A percentile compares a stretch with the other conserved stretches of the same genome.
phyloP scores from a whole-genome alignment of 2,888 invertebrate species.

The Osedax frankpressi region DNA sequence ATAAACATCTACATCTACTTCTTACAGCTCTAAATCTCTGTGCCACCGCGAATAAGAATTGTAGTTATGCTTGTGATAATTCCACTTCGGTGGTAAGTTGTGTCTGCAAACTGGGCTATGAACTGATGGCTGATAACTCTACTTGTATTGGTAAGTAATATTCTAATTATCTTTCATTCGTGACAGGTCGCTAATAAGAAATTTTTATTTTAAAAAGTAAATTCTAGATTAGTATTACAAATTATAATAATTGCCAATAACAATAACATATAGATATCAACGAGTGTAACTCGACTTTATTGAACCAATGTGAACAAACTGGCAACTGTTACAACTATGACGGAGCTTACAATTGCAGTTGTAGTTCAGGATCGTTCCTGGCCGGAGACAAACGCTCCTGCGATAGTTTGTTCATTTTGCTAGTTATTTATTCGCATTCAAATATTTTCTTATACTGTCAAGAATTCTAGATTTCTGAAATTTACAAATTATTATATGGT shows the following conservation, averaged over 20 bases:
- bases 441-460: too few relatives aligned
- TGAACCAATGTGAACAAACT: slow-evolving; percentile 3
- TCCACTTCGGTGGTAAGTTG: slow-evolving; percentile 16
- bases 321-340: slow-evolving; percentile 24
- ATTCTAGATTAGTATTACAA: background rate
- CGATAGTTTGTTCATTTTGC: slow-evolving; percentile 22
- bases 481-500: too few relatives aligned
- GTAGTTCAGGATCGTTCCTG: slow-evolving; percentile 23
- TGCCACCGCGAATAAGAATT: background rate
- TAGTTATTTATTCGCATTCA: too few relatives aligned
- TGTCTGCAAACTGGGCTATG: slow-evolving; percentile 24
- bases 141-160: slow-evolving; percentile 25
- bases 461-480: too few relatives aligned
- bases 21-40: slow-evolving; percentile 4
- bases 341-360: slow-evolving; percentile 25
- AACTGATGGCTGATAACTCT: slow-evolving; percentile 14
- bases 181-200: too few relatives aligned
- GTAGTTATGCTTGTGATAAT: slow-evolving; percentile 10
- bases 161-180: background rate
- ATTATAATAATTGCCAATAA: background rate
- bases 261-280: background rate
- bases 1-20: background rate
- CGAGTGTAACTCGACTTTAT: background rate
- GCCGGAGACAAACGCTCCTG: slow-evolving; percentile 20
- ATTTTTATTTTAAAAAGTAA: too few relatives aligned